phyloP scores from a whole-genome alignment of 2,113 vertebrate genomes.

The Rhea americana region DNA sequence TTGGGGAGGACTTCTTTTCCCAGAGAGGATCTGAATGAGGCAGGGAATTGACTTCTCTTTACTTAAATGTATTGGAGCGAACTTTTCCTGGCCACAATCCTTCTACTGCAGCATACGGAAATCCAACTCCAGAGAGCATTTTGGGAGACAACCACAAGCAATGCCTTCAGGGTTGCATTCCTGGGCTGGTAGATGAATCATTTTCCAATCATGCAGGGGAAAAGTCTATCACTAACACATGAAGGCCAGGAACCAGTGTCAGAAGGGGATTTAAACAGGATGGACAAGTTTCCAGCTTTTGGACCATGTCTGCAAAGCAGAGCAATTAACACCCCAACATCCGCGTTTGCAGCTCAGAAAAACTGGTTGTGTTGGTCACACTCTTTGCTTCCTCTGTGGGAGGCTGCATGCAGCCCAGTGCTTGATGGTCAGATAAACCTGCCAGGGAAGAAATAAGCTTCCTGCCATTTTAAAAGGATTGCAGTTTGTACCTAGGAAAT shows the following conservation, averaged over 20 bases:
- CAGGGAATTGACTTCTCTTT: fast-evolving
- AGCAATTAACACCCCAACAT: fast-evolving
- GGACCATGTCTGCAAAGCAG: fast-evolving
- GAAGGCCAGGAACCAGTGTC: background rate
- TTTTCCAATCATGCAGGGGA: background rate
- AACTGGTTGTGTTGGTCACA: background rate
- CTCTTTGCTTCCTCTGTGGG: fast-evolving
- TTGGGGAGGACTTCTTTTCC: background rate
- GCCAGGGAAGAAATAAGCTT: background rate
- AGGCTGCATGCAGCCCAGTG: background rate
- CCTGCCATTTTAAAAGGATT: fast-evolving
- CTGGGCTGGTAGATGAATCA: slow-evolving; percentile 24
- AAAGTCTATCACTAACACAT: background rate
- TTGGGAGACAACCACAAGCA: background rate
- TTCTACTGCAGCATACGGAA: background rate
- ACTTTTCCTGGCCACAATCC: slow-evolving; percentile 14
- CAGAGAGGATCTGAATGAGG: background rate
- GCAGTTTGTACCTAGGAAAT: fast-evolving
- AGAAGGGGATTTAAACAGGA: slow-evolving; percentile 9
- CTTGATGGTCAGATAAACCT: fast-evolving
- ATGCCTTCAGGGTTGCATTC: slow-evolving; percentile 34
- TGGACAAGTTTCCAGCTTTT: background rate
- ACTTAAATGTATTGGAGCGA: background rate
- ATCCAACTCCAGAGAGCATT: slow-evolving; percentile 4
- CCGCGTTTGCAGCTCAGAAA: background rate